Base-by-base conservation (phyloP, 2,888 invertebrate genomes). In the Melinaea menophilus region DNA sequence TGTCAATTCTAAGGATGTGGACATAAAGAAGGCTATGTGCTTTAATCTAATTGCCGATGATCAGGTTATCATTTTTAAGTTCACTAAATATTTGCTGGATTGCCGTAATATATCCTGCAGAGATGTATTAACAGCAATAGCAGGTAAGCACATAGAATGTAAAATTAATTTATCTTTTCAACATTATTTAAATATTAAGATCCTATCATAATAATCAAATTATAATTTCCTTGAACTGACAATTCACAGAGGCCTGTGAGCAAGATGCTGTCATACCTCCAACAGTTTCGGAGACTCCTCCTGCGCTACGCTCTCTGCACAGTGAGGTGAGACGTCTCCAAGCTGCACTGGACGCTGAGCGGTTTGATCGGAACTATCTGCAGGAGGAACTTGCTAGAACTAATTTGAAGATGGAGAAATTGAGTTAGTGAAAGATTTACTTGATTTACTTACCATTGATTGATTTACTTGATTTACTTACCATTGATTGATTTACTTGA, bases 341-440 rank as follows among this genome's bases (percentile, higher is more conserved):
- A 68, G 90, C 92, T 0, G 92, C 92, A 33, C 77, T 94, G 5
- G 94, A 94, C 69, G 88, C 92, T 0, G 93, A 94, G 76, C 84
- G 92, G 48, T 93, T 92, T 74, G 94, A 94, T 72, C 92, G 93
- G 59, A 90, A 88, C 63, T 93, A 92, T 72, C 73, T 94, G 22
- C 92, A 92, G 63, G 93, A 93, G 41, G 94, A 94, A 72, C 73
- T 94, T 0, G 80, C 85, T 37, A 81, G 86, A 56, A 92, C 92
- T 47, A 89, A 92, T 62, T 82, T 88, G 47, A 92, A 88, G 72
- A 81, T 93, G 67, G 85, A 91, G 62, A 92, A 91, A 72, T 77
- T 94, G 47, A 84, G 93, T 90, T 80, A 81, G 80, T 76, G n/a
- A 41, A 2, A 41, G 22, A 22, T 2, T 4, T 22, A 31, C 22